These are phyloP conservation scores for Sebastes diaconus DNA, from an alignment of 2,797 vertebrate genomes.

Conservation along the genomic window DNA sequence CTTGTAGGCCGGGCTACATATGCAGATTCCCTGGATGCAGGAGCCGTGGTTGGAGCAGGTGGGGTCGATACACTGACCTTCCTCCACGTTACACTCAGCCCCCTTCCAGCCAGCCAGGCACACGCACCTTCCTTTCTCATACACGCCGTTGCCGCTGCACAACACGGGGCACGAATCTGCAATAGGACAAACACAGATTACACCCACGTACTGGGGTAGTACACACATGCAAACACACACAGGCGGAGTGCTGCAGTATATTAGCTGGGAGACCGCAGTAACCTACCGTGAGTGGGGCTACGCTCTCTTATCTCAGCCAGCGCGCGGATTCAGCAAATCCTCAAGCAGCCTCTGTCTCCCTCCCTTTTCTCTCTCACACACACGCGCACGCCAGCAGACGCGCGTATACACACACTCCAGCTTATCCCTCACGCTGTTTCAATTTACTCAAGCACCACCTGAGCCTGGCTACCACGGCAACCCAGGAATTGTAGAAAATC, in stretches of 20 bases:
- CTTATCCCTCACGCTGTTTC: constrained; percentile 82
- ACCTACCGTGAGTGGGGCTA: constrained; percentile 72
- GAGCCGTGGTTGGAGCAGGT: constrained; percentile 94
- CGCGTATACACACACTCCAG: constrained; percentile 46
- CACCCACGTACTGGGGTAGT: constrained; percentile 10
- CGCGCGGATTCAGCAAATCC: constrained; percentile 78
- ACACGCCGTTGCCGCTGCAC: constrained; percentile 94
- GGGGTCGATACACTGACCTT: constrained; percentile 94
- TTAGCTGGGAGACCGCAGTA: constrained; percentile 72
- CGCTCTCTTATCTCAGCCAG: constrained; percentile 76
- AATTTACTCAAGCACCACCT: constrained; percentile 85
- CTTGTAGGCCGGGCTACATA: constrained; percentile 93
- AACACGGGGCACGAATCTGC: constrained; percentile 94
- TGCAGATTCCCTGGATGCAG: constrained; percentile 94
- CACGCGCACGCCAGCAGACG: neutral
- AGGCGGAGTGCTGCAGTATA: constrained; percentile 64
- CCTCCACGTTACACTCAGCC: constrained; percentile 93
- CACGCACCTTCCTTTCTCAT: constrained; percentile 92
- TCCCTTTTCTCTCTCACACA: constrained; percentile 22
- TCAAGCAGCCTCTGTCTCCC: constrained; percentile 62
- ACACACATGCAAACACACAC: constrained; percentile 24
- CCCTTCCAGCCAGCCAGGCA: constrained; percentile 95
- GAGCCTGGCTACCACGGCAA: constrained; percentile 79
- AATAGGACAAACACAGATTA: constrained; percentile 67
- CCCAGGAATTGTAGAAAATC: constrained; percentile 78